A percentile compares a stretch with the other conserved stretches of the same genome.
Evolutionary conservation across 2,797 vertebrate species (phyloP).

Genomic region (Poecilia picta): DNA sequence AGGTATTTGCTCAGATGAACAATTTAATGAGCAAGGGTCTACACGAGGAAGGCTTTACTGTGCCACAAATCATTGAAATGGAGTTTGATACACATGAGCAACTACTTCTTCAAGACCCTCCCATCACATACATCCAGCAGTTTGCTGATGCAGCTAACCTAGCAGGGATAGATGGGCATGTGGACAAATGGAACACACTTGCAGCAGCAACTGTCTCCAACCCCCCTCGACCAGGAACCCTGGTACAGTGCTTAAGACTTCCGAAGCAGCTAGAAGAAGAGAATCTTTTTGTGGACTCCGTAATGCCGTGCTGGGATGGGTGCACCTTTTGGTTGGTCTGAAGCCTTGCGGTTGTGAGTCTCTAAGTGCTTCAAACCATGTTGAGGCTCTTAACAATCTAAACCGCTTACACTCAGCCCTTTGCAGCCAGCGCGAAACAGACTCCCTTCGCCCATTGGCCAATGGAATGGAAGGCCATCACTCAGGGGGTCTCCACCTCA

Average conservation of each 20-base stretch:
- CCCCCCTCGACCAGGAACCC: constrained; percentile 89
- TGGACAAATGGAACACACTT: constrained; percentile 95
- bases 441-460: constrained; percentile 76
- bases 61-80: constrained; percentile 99
- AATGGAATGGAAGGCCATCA: constrained; percentile 86
- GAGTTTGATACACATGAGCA: constrained; percentile 97
- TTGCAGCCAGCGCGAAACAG: constrained; percentile 91
- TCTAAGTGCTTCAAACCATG: constrained; percentile 96
- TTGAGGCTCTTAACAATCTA: constrained; percentile 98
- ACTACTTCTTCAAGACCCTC: constrained; percentile 95
- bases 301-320: constrained; percentile 96
- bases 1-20: constrained; percentile 98
- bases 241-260: constrained; percentile 95
- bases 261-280: constrained; percentile 97
- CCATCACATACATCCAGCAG: constrained; percentile 98
- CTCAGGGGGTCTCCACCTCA: constrained; percentile 84
- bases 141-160: constrained; percentile 95
- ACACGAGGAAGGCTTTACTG: constrained; percentile 97
- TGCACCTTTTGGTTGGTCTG: constrained; percentile 93
- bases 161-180: constrained; percentile 87
- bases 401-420: constrained; percentile 98
- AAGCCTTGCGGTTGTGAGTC: constrained; percentile 91
- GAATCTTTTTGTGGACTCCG: constrained; percentile 94
- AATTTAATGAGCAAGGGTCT: constrained; percentile 97
- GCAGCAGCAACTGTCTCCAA: constrained; percentile 53